Evolutionary conservation across 2,797 vertebrate species (phyloP), one percentile per base, ranked within the genome.

Genomic region (Meda fulgida): DNA sequence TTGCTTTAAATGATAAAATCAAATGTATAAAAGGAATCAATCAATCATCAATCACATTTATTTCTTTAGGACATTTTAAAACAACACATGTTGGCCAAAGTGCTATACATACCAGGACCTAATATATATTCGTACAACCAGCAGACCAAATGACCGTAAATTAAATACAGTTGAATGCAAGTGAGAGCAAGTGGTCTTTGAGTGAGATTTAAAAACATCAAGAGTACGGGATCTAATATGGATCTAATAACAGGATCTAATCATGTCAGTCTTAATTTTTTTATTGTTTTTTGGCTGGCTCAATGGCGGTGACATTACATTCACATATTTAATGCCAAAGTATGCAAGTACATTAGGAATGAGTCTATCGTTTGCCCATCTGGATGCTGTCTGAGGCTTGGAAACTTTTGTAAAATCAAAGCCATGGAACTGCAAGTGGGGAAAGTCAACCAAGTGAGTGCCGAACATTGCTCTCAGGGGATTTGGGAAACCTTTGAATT

Each of bases 381-480:
- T 80, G 26, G 8, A 51, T 23, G 34, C 23, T 83, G 71, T 23
- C 58, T 53, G 58, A 51, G 26, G 31, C 8, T 63, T 63, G 36
- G 70, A 83, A 26, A 66, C 31, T 0, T 1, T 65, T 76, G 81
- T 76, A 26, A 77, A 83, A 76, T 67, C n/a, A 83, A 76, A 67
- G 71, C 16, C 81, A 53, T 26, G 72, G 10, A 83, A 51, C 78
- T 34, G 40, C 43, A 51, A 66, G 18, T 16, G 10, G 46, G 9
- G 31, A 75, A 73, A 48, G 43, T n/a, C 26, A 43, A 34, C 5
- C 9, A 2, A 73, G 11, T 75, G 21, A 82, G 29, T 73, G 40
- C 9, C 1, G 71, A 75, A 51, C 81, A 67, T 77, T 83, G 72
- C 46, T 53, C 72, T 40, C 34, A 16, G 43, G 81, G 43, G 58